Evolutionary conservation across 2,888 invertebrate species (phyloP), one percentile per base, ranked within the genome.

Genomic region (Lampropteryx suffumata): DNA sequence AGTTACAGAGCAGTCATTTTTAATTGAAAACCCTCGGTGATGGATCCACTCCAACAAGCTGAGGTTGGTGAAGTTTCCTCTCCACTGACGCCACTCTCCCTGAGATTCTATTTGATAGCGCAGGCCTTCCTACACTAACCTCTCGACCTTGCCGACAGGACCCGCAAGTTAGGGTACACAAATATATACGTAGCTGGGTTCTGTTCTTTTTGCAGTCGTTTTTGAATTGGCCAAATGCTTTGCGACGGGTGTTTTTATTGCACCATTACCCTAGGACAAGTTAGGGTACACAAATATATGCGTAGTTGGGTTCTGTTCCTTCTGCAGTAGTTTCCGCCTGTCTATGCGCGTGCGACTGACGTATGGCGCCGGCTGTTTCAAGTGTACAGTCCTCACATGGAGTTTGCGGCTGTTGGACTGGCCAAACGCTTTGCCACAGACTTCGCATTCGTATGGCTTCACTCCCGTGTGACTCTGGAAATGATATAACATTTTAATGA

Each of bases 361-460:
- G 62, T 83, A 82, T 9, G 84, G 85, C 29, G 80, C 76, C 3
- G 73, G 73, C 13, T 74, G 75, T 45, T 71, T 71, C 8, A 76
- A 55, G 39, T 77, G 76, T 1, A 77, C 76, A 0, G 75, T 76
- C 0, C 64, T 47, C 0, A 76, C 70, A 67, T 77, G 76, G 3
- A 76, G 63, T 37, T 76, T 75, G 43, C 73, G 63, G 17, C 69
- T 70, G 62, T 76, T 76, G 10, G 76, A 74, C 50, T 76, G 75
- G 0, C 66, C 66, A 65, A 75, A 75, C 2, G 64, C 53, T 24
- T 71, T 73, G 28, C 73, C 74, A 52, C 76, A 75, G 13, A 73
- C 66, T 43, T 71, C 70, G 27, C 76, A 75, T 39, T 72, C 73
- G 68, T 87, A 88, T 2, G 85, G 84, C 49, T 85, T 86, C 33